Base-by-base conservation (phyloP, 2,888 invertebrate genomes). In the Aplocera efformata region DNA sequence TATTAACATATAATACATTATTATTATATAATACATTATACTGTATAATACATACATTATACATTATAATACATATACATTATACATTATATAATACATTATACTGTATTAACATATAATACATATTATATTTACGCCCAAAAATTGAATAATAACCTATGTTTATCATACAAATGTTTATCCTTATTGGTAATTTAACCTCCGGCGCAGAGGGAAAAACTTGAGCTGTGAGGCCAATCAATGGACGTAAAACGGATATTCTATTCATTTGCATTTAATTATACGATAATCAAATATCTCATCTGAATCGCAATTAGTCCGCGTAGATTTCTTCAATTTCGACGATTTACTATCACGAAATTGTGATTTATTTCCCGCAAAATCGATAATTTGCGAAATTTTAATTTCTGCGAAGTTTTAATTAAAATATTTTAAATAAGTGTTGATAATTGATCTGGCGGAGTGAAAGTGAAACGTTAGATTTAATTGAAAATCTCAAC, bases 331-430 rank as follows among this genome's bases (percentile, higher is more conserved):
- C 23, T 22, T 24, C 1, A 36, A 10, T 25, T 37, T 35, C 42
- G 43, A 32, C 43, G 43, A 32, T 52, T 52, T 34, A 46, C 27
- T 26, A 40, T 36, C 36, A 17, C 9, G 34, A 17, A 52, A 42
- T 50, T 46, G 37, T 34, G 34, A 42, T 42, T 42, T 42, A 42
- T 35, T 41, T 35, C 11, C 33, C 36, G 32, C 29, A 25, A 35
- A 51, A 51, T 42, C 17, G 22, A 37, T 44, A 41, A 46, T 52
- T 52, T 42, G 51, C 48, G 21, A 43, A 46, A 35, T 35, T 42
- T 36, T 30, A 40, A 45, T 41, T 36, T 40, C 13, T 30, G 22
- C 21, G 25, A 37, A 22, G 26, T 23, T 33, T 36, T 40, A 30
- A 45, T 41, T 37, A 37, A 37, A 45, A 40, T 41, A 33, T 35